Percentiles rank a stretch among this genome's conserved stretches.
Evolutionary conservation across 1,140 invertebrate genomes (phyloP).

Genomic region (Dolichoris vasculosae): DNA sequence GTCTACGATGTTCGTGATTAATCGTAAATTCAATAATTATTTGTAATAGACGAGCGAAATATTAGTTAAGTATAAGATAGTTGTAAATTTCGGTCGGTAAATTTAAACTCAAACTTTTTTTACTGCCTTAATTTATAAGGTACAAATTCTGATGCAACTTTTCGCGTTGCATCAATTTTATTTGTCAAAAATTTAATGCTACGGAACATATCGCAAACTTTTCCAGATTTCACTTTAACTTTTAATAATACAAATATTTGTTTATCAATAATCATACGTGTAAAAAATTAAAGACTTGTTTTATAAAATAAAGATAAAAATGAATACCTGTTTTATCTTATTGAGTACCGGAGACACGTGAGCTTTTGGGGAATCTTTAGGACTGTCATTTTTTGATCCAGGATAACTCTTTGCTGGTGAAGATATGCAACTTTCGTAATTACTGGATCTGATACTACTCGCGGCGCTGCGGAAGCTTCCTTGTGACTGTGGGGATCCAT

Average conservation of each 20-base stretch:
- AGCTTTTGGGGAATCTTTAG: conserved; percentile 60
- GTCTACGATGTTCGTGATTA: too few species aligned
- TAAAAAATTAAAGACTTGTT: background rate
- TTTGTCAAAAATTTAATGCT: too few species aligned
- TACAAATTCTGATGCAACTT: too few species aligned
- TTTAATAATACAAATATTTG: background rate
- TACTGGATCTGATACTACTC: conserved; percentile 54
- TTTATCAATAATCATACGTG: background rate
- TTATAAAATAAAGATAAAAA: background rate
- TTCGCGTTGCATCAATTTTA: too few species aligned
- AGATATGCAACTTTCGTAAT: conserved; percentile 62
- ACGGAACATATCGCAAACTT: too few species aligned
- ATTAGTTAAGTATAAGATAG: too few species aligned
- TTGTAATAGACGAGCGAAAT: too few species aligned
- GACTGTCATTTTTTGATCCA: conserved; percentile 55
- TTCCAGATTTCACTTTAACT: too few species aligned
- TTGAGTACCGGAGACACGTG: conserved; percentile 55
- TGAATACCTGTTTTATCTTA: conserved; percentile 62
- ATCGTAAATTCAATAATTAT: too few species aligned
- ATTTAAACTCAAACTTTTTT: too few species aligned
- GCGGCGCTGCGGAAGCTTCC: conserved; percentile 43
- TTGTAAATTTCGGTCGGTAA: too few species aligned
- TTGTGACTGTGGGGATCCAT: conserved; percentile 53
- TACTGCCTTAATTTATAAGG: too few species aligned
- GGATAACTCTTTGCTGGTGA: conserved; percentile 55